Evolutionary conservation across 2,797 vertebrate genomes (phyloP).

Genomic region (Sebastes miniatus): DNA sequence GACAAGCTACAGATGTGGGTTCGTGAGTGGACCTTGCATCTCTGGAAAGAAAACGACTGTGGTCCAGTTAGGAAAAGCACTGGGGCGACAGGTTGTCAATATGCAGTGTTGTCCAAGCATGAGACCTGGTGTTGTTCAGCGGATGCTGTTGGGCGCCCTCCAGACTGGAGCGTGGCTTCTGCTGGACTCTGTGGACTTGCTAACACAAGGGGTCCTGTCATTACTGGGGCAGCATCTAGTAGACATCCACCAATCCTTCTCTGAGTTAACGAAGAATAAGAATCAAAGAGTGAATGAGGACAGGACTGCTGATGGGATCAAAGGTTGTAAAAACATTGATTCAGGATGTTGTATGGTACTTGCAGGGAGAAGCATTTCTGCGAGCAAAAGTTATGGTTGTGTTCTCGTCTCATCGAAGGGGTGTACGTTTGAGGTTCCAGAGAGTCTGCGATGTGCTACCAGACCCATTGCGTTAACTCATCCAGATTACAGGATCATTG

Average conservation of each 20-base stretch:
- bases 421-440: constrained; percentile 63
- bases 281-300: background rate
- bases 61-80: constrained; percentile 76
- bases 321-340: constrained; percentile 2
- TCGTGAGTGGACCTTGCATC: constrained; percentile 79
- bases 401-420: constrained; percentile 75
- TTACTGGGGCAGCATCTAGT: constrained; percentile 81
- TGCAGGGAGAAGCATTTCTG: constrained; percentile 72
- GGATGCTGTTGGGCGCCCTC: constrained; percentile 84
- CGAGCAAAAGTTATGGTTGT: constrained; percentile 81
- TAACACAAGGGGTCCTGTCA: constrained; percentile 75
- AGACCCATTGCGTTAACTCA: constrained; percentile 82
- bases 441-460: constrained; percentile 77
- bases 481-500: constrained; percentile 79
- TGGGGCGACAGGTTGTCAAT: constrained; percentile 83
- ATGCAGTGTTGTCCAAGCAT: constrained; percentile 76
- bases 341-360: constrained; percentile 59
- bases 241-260: constrained; percentile 77
- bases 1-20: constrained; percentile 81
- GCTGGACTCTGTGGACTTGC: constrained; percentile 76
- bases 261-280: constrained; percentile 41
- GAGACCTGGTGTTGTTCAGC: constrained; percentile 65
- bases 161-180: constrained; percentile 86
- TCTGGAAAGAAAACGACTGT: constrained; percentile 79
- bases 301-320: background rate